Conservation (phyloP, 2,888 invertebrate species). For the Pandemis cinnamomeana region DNA sequence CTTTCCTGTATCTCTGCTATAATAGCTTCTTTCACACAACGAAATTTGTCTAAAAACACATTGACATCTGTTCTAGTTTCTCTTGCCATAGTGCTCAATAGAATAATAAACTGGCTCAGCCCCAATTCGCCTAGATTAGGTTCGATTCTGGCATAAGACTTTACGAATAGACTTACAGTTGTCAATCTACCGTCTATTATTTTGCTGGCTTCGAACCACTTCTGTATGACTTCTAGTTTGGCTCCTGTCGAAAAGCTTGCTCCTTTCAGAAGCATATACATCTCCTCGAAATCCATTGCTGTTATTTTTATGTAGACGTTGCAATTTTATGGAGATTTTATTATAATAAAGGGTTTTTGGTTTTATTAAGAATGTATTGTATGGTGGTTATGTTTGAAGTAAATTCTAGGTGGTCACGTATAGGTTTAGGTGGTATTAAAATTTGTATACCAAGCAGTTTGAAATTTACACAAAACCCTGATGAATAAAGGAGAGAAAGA, state of each 20-base stretch:
- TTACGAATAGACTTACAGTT: conserved; percentile 42
- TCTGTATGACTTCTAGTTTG: conserved; percentile 47
- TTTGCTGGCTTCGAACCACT: conserved; percentile 53
- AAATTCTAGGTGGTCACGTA: too few species aligned
- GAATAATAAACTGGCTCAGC: conserved; percentile 52
- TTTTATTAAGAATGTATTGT: too few species aligned
- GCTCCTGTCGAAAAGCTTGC: conserved; percentile 49
- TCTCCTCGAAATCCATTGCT: conserved; percentile 54
- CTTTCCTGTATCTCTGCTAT: conserved; percentile 44
- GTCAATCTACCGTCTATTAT: conserved; percentile 52
- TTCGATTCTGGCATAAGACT: conserved; percentile 49
- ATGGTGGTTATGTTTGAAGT: too few species aligned
- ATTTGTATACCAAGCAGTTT: too few species aligned
- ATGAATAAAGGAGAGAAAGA: too few species aligned
- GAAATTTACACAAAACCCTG: too few species aligned
- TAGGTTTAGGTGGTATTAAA: too few species aligned
- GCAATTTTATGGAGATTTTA: too few species aligned
- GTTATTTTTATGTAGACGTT: background rate
- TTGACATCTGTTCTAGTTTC: conserved; percentile 47
- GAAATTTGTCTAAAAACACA: conserved; percentile 47
- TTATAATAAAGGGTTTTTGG: background rate
- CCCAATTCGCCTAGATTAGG: conserved; percentile 50
- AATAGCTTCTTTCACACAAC: conserved; percentile 46
- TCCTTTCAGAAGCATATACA: conserved; percentile 50
- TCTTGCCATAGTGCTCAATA: conserved; percentile 53